phyloP scores from a whole-genome alignment of 2,113 vertebrate species.

The Vombatus ursinus region DNA sequence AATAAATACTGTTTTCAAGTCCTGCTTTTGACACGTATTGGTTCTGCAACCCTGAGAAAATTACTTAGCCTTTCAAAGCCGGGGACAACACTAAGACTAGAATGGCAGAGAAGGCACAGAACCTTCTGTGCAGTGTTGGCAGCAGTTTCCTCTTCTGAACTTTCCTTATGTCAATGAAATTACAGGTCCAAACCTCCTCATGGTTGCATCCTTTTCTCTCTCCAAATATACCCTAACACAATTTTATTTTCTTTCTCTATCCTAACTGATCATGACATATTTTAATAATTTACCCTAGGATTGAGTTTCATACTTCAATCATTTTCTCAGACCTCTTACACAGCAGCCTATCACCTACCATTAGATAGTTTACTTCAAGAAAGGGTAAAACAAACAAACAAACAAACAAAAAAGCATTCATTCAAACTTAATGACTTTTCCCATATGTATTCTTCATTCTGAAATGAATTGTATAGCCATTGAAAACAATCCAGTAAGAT shows the following conservation, averaged over 20 bases:
- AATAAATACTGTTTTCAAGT: no score
- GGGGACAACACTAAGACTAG: no score
- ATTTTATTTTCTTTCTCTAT: background rate
- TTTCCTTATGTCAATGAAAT: no score
- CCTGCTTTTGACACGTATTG: no score
- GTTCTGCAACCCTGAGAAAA: no score
- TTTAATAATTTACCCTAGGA: background rate
- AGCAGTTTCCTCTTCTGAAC: background rate
- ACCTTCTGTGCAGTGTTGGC: no score
- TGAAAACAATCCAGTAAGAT: background rate
- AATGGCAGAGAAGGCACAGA: no score
- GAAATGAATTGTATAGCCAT: background rate
- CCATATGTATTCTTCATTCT: background rate
- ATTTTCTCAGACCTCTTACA: background rate
- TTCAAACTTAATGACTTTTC: background rate
- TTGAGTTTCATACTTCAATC: no score
- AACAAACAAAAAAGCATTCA: background rate
- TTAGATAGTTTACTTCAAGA: background rate
- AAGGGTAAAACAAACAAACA: background rate
- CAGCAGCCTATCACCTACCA: background rate
- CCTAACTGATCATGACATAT: background rate
- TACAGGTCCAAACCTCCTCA: background rate
- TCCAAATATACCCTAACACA: background rate
- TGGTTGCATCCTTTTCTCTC: background rate
- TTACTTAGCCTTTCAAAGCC: no score